A percentile compares a stretch with the other conserved stretches of the same genome.
These are phyloP conservation scores for Drosophila diplacantha DNA, from an alignment of 2,888 invertebrate species.

Conservation along the genomic window DNA sequence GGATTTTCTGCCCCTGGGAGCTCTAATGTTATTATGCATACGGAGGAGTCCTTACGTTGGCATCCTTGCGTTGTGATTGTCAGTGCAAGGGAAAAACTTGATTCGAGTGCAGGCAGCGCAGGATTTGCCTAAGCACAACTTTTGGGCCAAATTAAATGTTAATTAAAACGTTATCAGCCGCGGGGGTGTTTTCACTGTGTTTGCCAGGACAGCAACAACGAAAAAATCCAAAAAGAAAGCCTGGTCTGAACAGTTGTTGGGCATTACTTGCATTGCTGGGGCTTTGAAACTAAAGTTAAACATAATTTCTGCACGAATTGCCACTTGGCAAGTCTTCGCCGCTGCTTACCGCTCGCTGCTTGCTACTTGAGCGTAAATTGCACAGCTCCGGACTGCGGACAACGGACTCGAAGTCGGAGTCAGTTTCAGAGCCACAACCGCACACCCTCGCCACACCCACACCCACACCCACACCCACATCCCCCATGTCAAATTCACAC, in stretches of 20 bases:
- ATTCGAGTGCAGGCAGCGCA: conserved; percentile 31
- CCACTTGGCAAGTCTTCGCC: conserved; percentile 57
- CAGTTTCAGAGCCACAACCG: conserved; percentile 41
- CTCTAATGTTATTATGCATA: conserved; percentile 60
- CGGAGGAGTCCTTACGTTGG: conserved; percentile 26
- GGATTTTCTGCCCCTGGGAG: conserved; percentile 23
- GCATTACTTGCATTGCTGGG: conserved; percentile 28
- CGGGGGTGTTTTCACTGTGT: not conserved
- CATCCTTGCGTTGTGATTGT: conserved; percentile 56
- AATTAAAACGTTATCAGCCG: conserved; percentile 63
- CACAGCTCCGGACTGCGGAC: conserved; percentile 44
- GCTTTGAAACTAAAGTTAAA: conserved; percentile 66
- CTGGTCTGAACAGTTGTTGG: conserved; percentile 34
- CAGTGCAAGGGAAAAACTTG: conserved; percentile 46
- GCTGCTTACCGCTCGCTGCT: conserved; percentile 46
- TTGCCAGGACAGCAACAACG: not conserved
- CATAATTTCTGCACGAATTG: conserved; percentile 70
- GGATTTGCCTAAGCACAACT: conserved; percentile 44
- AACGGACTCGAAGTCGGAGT: conserved; percentile 37
- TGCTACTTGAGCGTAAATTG: conserved; percentile 69
- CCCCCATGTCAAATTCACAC: not conserved
- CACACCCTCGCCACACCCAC: conserved; percentile 13
- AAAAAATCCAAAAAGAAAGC: conserved; percentile 1
- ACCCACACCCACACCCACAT: conserved; percentile 5
- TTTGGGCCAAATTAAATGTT: conserved; percentile 64